A percentile compares a stretch with the other conserved stretches of the same genome.
These are phyloP conservation scores for Acanthurus leucopareius DNA, from an alignment of 2,797 vertebrate genomes.

Conservation along the genomic window DNA sequence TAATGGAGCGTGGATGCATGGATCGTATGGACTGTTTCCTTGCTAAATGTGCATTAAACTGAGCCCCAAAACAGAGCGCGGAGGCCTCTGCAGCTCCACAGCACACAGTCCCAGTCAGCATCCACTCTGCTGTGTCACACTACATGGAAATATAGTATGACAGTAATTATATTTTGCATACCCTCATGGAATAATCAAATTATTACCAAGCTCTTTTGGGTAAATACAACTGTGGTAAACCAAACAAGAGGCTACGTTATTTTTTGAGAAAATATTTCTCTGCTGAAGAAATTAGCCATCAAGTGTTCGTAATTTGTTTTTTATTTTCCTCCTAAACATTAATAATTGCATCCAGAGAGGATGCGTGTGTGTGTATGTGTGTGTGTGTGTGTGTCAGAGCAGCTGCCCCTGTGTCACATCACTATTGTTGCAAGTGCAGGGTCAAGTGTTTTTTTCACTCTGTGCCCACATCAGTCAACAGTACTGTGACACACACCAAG, in stretches of 20 bases:
- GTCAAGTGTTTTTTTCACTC: slow-evolving; percentile 59
- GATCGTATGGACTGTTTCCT: not conserved
- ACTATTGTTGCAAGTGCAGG: slow-evolving; percentile 57
- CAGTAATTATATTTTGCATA: slow-evolving; percentile 77
- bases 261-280: slow-evolving; percentile 74
- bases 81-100: not conserved
- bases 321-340: slow-evolving; percentile 81
- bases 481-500: slow-evolving; percentile 25
- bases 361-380: slow-evolving; percentile 22
- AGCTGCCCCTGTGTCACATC: slow-evolving; percentile 27
- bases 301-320: slow-evolving; percentile 74
- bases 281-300: slow-evolving; percentile 73
- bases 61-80: not conserved
- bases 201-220: slow-evolving; percentile 54
- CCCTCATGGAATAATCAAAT: slow-evolving; percentile 65
- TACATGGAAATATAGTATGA: slow-evolving; percentile 74
- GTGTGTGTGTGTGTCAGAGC: slow-evolving; percentile 28
- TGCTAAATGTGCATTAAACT: not conserved
- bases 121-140: slow-evolving; percentile 23
- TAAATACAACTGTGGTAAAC: slow-evolving; percentile 55
- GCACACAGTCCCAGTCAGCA: not conserved
- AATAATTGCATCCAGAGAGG: slow-evolving; percentile 76
- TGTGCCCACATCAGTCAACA: slow-evolving; percentile 43
- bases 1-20: not conserved
- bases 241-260: slow-evolving; percentile 65